Conservation (phyloP, 2,888 invertebrate genomes). For the Tipula unca region DNA sequence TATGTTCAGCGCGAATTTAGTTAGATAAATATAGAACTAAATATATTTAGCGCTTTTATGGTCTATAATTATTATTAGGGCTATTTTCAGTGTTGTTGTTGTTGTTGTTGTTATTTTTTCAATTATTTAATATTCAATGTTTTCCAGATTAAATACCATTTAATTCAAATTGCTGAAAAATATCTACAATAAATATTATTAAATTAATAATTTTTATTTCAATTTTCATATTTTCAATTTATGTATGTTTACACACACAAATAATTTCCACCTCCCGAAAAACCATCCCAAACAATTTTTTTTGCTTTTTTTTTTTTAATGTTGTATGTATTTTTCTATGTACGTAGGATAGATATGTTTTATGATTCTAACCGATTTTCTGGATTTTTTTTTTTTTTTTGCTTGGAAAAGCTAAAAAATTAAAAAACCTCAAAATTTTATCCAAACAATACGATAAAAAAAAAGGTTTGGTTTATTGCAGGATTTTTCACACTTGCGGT, state of each 20-base stretch:
- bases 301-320: not conserved
- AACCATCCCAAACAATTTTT: not conserved
- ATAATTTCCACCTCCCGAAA: not conserved
- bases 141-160: not conserved
- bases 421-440: not conserved
- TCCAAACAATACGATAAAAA: not conserved
- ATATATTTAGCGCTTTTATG: not conserved
- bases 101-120: not conserved
- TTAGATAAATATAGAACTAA: not conserved
- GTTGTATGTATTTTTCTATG: not conserved
- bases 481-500: not conserved
- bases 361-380: not conserved
- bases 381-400: not conserved
- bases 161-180: not conserved
- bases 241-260: not conserved
- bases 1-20: not conserved
- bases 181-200: not conserved
- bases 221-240: not conserved
- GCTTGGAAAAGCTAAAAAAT: not conserved
- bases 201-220: conserved; percentile 14
- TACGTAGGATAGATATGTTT: not conserved
- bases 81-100: not conserved
- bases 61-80: not conserved
- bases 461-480: not conserved
- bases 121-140: conserved; percentile 14